Conservation (phyloP, 2,797 vertebrate genomes). For the Crenichthys baileyi region DNA sequence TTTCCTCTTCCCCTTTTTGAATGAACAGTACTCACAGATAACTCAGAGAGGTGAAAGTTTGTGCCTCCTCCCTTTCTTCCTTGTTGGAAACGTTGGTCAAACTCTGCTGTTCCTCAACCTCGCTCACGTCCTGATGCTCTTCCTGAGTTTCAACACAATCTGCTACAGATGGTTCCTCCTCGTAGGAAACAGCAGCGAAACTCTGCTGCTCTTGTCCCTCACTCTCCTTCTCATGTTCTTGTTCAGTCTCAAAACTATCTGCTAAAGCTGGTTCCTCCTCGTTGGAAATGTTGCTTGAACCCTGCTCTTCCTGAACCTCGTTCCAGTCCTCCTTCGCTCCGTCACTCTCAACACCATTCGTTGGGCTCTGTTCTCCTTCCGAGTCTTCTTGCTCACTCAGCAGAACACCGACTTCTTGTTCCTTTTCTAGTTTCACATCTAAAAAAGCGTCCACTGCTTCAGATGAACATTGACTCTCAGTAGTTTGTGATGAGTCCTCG, state of each 20-base stretch:
- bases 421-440: slow-evolving; percentile 46
- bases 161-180: slow-evolving; percentile 27
- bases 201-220: not conserved
- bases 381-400: slow-evolving; percentile 41
- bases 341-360: slow-evolving; percentile 13
- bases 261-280: not conserved
- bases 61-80: slow-evolving; percentile 37
- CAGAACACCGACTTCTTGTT: slow-evolving; percentile 38
- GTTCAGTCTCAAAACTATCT: slow-evolving; percentile 13
- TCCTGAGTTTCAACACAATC: slow-evolving; percentile 33
- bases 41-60: slow-evolving; percentile 12
- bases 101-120: slow-evolving; percentile 29
- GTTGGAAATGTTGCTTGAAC: not conserved
- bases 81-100: slow-evolving; percentile 5
- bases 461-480: slow-evolving; percentile 11
- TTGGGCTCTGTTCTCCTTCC: slow-evolving; percentile 33
- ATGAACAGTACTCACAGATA: slow-evolving; percentile 62
- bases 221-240: slow-evolving; percentile 43
- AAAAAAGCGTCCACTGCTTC: slow-evolving; percentile 4
- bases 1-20: slow-evolving; percentile 54
- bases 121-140: slow-evolving; percentile 4
- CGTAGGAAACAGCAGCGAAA: not conserved
- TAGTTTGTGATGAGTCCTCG: slow-evolving; percentile 21
- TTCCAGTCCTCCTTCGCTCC: slow-evolving; percentile 43
- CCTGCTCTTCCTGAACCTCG: not conserved